phyloP scores from a whole-genome alignment of 2,113 vertebrate genomes.

The Alethe castanea region DNA sequence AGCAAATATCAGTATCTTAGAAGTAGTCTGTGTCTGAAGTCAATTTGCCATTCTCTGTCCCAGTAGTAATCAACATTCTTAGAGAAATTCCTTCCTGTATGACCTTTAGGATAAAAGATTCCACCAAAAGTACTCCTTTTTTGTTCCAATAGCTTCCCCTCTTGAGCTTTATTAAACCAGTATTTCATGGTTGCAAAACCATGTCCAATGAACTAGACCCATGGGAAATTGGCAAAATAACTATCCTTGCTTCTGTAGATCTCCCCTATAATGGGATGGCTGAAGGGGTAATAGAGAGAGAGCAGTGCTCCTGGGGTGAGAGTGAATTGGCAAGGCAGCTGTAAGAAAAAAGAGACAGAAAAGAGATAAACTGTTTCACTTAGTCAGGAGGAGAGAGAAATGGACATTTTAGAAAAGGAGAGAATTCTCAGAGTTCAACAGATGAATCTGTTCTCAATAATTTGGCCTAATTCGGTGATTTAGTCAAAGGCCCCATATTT shows the following conservation, averaged over 20 bases:
- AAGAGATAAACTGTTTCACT: background rate
- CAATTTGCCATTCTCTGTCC: background rate
- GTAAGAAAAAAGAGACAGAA: background rate
- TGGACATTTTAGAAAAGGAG: background rate
- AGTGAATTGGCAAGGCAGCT: background rate
- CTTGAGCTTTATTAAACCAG: background rate
- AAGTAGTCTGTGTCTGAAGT: background rate
- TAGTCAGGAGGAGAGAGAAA: background rate
- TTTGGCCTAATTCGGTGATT: background rate
- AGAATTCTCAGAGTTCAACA: background rate
- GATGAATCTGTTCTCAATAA: background rate
- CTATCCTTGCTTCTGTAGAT: background rate
- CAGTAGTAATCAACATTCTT: background rate
- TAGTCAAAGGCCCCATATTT: background rate
- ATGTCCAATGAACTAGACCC: background rate
- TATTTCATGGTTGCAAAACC: background rate
- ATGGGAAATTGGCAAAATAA: background rate
- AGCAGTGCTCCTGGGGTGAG: background rate
- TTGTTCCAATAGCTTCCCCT: background rate
- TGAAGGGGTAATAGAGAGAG: background rate
- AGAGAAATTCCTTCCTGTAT: background rate
- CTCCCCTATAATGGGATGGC: background rate
- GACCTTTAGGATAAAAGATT: background rate
- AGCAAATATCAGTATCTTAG: background rate
- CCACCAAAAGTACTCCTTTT: background rate